Base-by-base conservation (phyloP, 2,888 invertebrate species). In the Cantharis nigra region DNA sequence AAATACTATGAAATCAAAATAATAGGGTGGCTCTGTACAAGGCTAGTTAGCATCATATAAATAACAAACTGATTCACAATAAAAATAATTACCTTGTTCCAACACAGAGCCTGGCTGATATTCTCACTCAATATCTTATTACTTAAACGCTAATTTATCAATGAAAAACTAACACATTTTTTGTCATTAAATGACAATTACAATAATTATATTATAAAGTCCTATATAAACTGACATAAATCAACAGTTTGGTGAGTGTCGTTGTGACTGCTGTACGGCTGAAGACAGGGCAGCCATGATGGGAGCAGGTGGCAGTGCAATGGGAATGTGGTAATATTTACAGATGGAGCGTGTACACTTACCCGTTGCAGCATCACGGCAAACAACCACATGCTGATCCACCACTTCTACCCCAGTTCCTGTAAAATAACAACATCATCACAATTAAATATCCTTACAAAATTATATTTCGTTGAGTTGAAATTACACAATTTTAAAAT, bases 321-420 rank as follows among this genome's bases (percentile, higher is more conserved):
- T 93, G 87, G 97, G 97, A 93, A 97, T 96, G 93, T 97, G 97
- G 93, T 97, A 97, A 93, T 96, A 97, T 93, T 97, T 97, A 94
- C 97, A 97, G 90, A 95, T 93, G 90, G 96, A 94, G 90, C 97
- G 95, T 89, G 94, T 93, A 91, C 97, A 97, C 90, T 95, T 93
- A 90, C 97, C 97, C 90, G 96, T 96, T 88, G 96, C 96, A 90
- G 96, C 96, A 92, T 97, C 97, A 90, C 97, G 96, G 91, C 97
- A 97, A 89, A 97, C 97, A 90, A 96, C 96, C 91, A 97, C 97
- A 90, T 96, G 95, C 90, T 96, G 95, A 91, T 97, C 97, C 91
- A 94, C 94, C 92, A 97, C 95, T 93, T 97, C 97, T 92, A 97
- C 96, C 91, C 94, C 93, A 91, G 95, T 95, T 92, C 96, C 97